Conservation (phyloP, 1,140 invertebrate genomes). For the Aphelinus atriplicis region DNA sequence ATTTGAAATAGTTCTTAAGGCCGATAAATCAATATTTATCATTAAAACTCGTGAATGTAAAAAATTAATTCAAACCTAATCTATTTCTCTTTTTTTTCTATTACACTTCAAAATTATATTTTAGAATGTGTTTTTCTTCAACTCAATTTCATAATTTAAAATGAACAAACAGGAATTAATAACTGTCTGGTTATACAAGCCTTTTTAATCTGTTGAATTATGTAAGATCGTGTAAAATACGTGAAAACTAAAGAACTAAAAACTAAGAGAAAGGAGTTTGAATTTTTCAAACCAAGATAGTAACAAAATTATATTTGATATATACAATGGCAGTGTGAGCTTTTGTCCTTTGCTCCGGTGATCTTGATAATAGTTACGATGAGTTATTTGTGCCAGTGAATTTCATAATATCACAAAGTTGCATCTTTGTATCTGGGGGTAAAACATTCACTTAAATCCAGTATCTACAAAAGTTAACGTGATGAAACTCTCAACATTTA, state of each 20-base stretch:
- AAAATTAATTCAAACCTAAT: not conserved
- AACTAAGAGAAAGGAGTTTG: not conserved
- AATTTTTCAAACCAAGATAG: constrained; percentile 4
- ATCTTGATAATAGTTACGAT: constrained; percentile 16
- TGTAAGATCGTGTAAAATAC: too few species aligned
- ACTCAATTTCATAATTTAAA: not conserved
- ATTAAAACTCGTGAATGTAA: too few species aligned
- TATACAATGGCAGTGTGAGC: constrained; percentile 4
- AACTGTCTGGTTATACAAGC: too few species aligned
- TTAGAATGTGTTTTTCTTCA: not conserved
- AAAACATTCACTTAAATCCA: constrained; percentile 12
- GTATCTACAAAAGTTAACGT: constrained; percentile 22
- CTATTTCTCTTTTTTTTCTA: not conserved
- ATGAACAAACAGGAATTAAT: too few species aligned
- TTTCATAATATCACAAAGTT: constrained; percentile 16
- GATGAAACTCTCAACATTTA: constrained; percentile 11
- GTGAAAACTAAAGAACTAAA: too few species aligned
- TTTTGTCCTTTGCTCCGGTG: not conserved
- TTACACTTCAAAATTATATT: not conserved
- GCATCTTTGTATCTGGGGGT: not conserved
- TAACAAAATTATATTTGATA: not conserved
- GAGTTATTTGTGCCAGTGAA: constrained; percentile 16
- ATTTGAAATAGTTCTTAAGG: not conserved
- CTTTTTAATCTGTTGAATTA: too few species aligned
- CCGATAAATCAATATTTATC: too few species aligned